Base-by-base conservation (phyloP, 2,113 vertebrate genomes). In the Mirounga angustirostris region DNA sequence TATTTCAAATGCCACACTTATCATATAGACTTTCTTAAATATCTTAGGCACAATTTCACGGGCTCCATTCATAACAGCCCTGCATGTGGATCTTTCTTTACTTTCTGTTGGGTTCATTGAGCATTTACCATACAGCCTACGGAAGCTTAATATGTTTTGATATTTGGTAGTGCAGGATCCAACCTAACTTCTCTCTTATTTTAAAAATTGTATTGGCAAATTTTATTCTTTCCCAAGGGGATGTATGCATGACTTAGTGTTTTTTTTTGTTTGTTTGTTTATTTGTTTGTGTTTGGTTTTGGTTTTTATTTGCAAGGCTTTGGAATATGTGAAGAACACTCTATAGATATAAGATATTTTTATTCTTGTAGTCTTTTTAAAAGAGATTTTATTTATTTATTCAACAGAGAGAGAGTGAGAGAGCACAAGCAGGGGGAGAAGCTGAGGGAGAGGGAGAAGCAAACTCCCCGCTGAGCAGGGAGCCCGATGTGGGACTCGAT, bases 401-500 rank as follows among this genome's bases (percentile, higher is more conserved):
- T 67, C 16, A 33, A 33, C 30, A 33, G 63, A 33, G 63, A 67
- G 63, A 67, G 28, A 67, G 30, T 16, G 30, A 67, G 63, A 33
- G 63, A 33, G 63, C 30, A 33, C 63, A 33, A 67, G 63, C 30
- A 33, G 30, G 30, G 14, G 63, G 13, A 33, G 14, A 30, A 67
- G 63, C 33, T 46, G 63, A 33, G 63, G 30, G 14, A 33, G 28
- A 65, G 14, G 63, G 63, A 65, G 15, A 67, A 67, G 63, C 30
- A 65, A 14, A 30, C 30, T 16, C 6, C 30, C 63, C 63, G 7
- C 30, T 33, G 63, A 67, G 63, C 63, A 67, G 63, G 2, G 2
- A 33, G 15, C 63, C 28, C 15, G 5, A 67, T 0, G 2, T 0
- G 14, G 13, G 63, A 30, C 30, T 67, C 6, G 0, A 67, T 33